Evolutionary conservation across 1,140 invertebrate genomes (phyloP), one percentile per base, ranked within the genome.

Genomic region (Platyura marginata): DNA sequence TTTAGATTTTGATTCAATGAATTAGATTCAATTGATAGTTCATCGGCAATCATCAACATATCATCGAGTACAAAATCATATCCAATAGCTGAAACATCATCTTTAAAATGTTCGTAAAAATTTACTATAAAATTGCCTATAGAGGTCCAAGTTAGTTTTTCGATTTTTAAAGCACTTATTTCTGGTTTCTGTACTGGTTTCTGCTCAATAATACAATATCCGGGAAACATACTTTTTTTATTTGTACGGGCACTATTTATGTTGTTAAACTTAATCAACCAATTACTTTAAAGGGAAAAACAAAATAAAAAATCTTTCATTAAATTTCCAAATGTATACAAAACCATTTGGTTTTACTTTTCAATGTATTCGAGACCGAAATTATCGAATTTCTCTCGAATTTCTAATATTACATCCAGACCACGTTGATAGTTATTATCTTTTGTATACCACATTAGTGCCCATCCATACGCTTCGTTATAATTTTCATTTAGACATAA

Each of bases 401-500:
- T 46, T 41, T 51, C 51, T 13, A 42, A 35, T 2, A 53, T 21
- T n/a, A 45, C 48, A 21, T 47, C 21, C 0, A 41, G 21, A 1
- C 47, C 47, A 2, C 42, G 41, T 20, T 45, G 23, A 40, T 48
- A 47, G 18, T 44, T 39, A 3, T 40, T 37, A 19, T 50, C 47
- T 39, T 44, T 41, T 2, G 9, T 33, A 21, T 45, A 46, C 23
- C 49, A 34, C 39, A 48, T 43, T 2, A 42, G 33, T 3, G 51
- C 46, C 21, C 44, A 44, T 18, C 45, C 45, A 47, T 51, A 53
- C 6, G 45, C 42, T 9, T 45, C 47, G 5, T 50, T 35, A 33
- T 51, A 41, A 40, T 51, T 49, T 22, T 49, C 45, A 37, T 46
- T 46, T 16, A 38, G 19, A 44, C 47, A 49, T 11, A 49, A 37